Percentiles rank a stretch among this genome's conserved stretches.
Conservation (phyloP, 2,113 vertebrate species). For the Cyprichromis sp. region DNA sequence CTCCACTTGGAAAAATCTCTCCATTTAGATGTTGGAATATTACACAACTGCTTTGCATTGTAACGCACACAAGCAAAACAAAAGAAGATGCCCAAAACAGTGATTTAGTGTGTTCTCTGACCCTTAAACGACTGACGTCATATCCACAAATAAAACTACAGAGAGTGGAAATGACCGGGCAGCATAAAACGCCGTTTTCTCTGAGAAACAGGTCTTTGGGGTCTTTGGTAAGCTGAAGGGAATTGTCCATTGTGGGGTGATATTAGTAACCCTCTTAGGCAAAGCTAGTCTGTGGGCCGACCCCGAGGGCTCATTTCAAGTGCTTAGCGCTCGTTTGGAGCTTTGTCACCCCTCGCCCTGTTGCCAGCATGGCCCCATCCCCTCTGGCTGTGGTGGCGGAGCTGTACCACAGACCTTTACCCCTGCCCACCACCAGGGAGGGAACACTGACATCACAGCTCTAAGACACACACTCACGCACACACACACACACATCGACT, state of each 20-base stretch:
- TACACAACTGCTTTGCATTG: background rate
- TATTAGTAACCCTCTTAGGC: conserved; percentile 70
- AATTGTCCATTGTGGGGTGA: conserved; percentile 61
- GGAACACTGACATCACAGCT: conserved; percentile 46
- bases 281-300: conserved; percentile 64
- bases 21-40: conserved; percentile 11
- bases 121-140: background rate
- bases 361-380: conserved; percentile 54
- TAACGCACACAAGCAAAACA: background rate
- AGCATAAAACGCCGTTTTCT: background rate
- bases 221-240: conserved; percentile 46
- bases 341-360: conserved; percentile 66
- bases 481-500: background rate
- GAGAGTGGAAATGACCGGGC: background rate
- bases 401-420: conserved; percentile 48
- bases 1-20: conserved; percentile 9
- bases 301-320: conserved; percentile 68
- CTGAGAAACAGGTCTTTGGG: conserved; percentile 17
- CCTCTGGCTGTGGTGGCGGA: conserved; percentile 44
- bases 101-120: background rate
- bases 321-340: conserved; percentile 68
- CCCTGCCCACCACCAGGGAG: conserved; percentile 42
- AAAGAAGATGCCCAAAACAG: background rate
- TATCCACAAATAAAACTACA: background rate
- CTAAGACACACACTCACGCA: conserved; percentile 11